A percentile compares a stretch with the other conserved stretches of the same genome.
Evolutionary conservation across 1,140 invertebrate genomes (phyloP).

Genomic region (Steinernema khuongi): DNA sequence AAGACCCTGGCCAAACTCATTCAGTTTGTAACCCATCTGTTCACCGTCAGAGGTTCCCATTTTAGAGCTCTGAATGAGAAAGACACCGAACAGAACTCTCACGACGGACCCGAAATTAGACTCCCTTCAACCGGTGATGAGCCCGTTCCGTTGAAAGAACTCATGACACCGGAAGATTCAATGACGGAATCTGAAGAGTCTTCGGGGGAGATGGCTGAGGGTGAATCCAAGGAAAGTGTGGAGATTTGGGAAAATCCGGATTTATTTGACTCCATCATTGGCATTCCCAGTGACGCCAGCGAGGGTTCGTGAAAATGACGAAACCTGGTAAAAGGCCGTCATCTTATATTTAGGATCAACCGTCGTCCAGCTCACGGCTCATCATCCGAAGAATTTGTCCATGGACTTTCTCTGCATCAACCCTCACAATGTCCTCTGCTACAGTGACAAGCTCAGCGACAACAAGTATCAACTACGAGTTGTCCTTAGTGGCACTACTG

Average conservation of each 20-base stretch:
- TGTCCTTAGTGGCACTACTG: neutral
- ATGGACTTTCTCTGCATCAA: constrained; percentile 10
- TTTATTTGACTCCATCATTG: neutral
- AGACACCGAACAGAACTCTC: neutral
- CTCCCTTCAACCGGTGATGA: neutral
- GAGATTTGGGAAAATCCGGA: neutral
- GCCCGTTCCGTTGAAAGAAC: neutral
- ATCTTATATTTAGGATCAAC: neutral
- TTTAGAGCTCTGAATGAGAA: neutral
- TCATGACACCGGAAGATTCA: neutral
- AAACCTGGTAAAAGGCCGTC: neutral
- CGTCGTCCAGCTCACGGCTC: neutral
- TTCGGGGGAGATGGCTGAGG: neutral
- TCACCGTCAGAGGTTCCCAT: neutral
- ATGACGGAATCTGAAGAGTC: neutral
- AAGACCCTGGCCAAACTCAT: neutral
- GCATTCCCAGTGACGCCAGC: neutral
- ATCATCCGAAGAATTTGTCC: neutral
- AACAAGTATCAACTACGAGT: neutral
- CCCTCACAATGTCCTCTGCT: neutral
- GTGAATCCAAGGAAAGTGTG: neutral
- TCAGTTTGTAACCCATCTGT: neutral
- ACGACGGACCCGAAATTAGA: neutral
- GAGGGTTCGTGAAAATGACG: neutral
- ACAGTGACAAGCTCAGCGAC: neutral